Evolutionary conservation across 2,888 invertebrate genomes (phyloP).

Genomic region (Agriotes lineatus): DNA sequence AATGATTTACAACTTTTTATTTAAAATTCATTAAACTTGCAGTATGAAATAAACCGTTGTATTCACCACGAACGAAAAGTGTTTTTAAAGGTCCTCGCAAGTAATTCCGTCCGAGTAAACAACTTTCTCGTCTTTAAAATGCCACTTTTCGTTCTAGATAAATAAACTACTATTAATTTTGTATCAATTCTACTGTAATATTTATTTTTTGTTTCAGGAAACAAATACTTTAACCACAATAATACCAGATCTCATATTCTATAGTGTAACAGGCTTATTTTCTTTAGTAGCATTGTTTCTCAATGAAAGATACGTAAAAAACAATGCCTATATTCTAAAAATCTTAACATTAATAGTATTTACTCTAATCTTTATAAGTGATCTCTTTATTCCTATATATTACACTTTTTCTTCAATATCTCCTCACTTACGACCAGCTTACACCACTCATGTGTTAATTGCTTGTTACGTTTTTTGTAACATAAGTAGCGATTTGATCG

Average conservation of each 20-base stretch:
- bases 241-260: slow-evolving; percentile 66
- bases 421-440: slow-evolving; percentile 74
- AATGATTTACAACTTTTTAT: too few species aligned
- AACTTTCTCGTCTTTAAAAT: too few species aligned
- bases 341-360: slow-evolving; percentile 64
- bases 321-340: slow-evolving; percentile 55
- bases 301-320: slow-evolving; percentile 62
- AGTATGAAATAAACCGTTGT: too few species aligned
- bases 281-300: slow-evolving; percentile 67
- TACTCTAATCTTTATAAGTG: slow-evolving; percentile 66
- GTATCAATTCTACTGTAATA: background rate
- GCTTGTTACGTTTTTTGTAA: slow-evolving; percentile 89
- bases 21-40: too few species aligned
- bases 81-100: too few species aligned
- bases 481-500: slow-evolving; percentile 79
- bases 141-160: too few species aligned
- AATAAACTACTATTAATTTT: too few species aligned
- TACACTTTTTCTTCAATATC: slow-evolving; percentile 66
- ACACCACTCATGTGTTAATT: slow-evolving; percentile 79
- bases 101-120: too few species aligned
- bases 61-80: too few species aligned
- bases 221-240: slow-evolving; percentile 44
- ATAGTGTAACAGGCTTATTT: slow-evolving; percentile 64
- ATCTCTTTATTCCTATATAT: slow-evolving; percentile 76
- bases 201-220: slow-evolving; percentile 44